Base-by-base conservation (phyloP, 1,140 invertebrate genomes). In the Melanaphis sacchari region DNA sequence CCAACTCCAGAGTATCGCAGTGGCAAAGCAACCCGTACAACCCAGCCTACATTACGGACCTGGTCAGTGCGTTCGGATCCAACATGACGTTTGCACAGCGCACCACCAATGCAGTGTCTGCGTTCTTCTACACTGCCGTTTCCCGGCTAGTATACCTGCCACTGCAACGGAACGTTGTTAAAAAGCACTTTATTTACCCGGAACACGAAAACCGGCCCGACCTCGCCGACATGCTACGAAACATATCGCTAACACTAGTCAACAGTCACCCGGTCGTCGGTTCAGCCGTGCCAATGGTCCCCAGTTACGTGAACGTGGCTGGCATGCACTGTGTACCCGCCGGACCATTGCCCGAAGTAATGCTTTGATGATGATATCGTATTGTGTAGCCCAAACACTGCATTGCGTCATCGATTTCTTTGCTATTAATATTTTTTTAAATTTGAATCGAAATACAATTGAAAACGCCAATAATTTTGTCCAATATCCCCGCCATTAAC, bases 281-380 rank as follows among this genome's bases (percentile, higher is more conserved):
- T 21, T 95, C 95, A 7, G 94, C 96, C 0, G 95, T 95, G 66
- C 95, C 96, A 0, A 94, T 94, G 22, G 95, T 95, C 8, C 95
- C 96, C 2, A 95, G 95, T 54, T 94, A 96, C 5, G 94, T 97
- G 7, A 96, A 96, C 95, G 95, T 97, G 43, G 96, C 96, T 6
- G 96, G 96, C 26, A 94, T 97, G 11, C 96, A 96, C 93, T 94
- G 96, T 8, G 94, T 95, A 9, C 95, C 94, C 1, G 36, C 95
- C 6, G 94, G 94, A 46, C 93, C 94, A 21, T 43, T 94, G 84
- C 94, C 94, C 15, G 22, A 93, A 66, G 94, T 94, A 82, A 93
- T 38, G 59, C 59, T n/a, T 18, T 76, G 26, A 76, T 31, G 26
- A 59, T 36, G 2, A n/a, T 76, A 66, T n/a, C 31, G 11, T 11